Percentiles rank a stretch among this genome's conserved stretches.
Evolutionary conservation across 2,888 invertebrate species (phyloP).

Genomic region (Lamproptera curius): DNA sequence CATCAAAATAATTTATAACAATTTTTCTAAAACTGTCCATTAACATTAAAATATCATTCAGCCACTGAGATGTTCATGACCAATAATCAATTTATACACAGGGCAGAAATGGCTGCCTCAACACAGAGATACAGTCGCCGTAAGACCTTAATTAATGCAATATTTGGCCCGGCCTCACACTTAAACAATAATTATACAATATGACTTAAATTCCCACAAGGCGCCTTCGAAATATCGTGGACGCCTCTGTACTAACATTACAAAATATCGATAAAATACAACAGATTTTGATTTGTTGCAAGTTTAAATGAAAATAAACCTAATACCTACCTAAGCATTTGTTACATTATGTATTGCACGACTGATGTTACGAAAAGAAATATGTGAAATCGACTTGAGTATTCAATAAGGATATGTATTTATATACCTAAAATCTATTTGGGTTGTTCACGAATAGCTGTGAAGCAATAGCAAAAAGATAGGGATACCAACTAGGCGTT

Average conservation of each 20-base stretch:
- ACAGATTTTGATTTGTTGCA: slow-evolving; percentile 72
- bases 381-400: slow-evolving; percentile 70
- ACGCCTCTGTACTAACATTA: slow-evolving; percentile 52
- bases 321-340: slow-evolving; percentile 74
- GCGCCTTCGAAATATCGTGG: slow-evolving; percentile 42
- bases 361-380: slow-evolving; percentile 65
- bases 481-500: slow-evolving; percentile 32
- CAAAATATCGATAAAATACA: slow-evolving; percentile 75
- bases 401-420: slow-evolving; percentile 75
- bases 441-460: slow-evolving; percentile 56
- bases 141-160: slow-evolving; percentile 71
- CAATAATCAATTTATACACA: slow-evolving; percentile 57
- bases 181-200: slow-evolving; percentile 73
- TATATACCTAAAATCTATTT: slow-evolving; percentile 66
- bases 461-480: slow-evolving; percentile 65
- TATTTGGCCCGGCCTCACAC: slow-evolving; percentile 76
- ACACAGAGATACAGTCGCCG: slow-evolving; percentile 62
- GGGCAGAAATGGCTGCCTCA: slow-evolving; percentile 57
- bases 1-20: slow-evolving; percentile 81
- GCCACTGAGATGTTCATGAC: slow-evolving; percentile 71
- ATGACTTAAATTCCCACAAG: slow-evolving; percentile 67
- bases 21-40: slow-evolving; percentile 79
- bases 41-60: slow-evolving; percentile 74
- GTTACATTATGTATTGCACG: slow-evolving; percentile 73
- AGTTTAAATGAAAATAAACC: slow-evolving; percentile 73